phyloP scores from a whole-genome alignment of 2,113 vertebrate genomes.

The Plecturocebus donacophilus region DNA sequence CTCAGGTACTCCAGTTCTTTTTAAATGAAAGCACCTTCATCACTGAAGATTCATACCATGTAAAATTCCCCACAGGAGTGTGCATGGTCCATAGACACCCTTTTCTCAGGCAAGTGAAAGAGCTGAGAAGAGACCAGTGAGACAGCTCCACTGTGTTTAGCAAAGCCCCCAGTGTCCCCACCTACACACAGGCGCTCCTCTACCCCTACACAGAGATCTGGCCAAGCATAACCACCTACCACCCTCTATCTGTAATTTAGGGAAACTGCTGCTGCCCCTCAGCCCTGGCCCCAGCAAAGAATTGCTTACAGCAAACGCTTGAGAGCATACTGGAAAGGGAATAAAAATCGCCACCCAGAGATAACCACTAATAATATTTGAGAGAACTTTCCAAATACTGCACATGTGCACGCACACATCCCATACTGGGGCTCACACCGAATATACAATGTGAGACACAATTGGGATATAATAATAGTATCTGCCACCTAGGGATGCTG shows the following conservation, averaged over 20 bases:
- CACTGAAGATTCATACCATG: neutral
- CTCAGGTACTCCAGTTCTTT: neutral
- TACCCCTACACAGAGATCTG: neutral
- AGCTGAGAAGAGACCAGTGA: fast-evolving
- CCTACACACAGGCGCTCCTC: neutral
- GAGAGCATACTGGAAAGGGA: neutral
- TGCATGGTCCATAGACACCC: neutral
- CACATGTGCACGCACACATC: neutral
- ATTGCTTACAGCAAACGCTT: neutral
- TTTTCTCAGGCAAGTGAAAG: neutral
- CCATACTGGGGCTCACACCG: fast-evolving
- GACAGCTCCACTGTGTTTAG: neutral
- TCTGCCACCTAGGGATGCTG: neutral
- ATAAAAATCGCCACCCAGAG: neutral
- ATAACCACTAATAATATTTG: neutral
- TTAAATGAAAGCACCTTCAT: neutral
- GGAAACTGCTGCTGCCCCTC: neutral
- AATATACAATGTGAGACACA: neutral
- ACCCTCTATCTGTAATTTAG: constrained; percentile 55
- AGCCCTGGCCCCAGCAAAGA: neutral
- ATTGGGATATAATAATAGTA: neutral
- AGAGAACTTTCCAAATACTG: neutral
- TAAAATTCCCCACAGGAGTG: neutral
- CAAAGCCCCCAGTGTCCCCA: neutral
- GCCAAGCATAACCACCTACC: constrained; percentile 20